Conservation (phyloP, 2,113 vertebrate species). For the Martes martes region DNA sequence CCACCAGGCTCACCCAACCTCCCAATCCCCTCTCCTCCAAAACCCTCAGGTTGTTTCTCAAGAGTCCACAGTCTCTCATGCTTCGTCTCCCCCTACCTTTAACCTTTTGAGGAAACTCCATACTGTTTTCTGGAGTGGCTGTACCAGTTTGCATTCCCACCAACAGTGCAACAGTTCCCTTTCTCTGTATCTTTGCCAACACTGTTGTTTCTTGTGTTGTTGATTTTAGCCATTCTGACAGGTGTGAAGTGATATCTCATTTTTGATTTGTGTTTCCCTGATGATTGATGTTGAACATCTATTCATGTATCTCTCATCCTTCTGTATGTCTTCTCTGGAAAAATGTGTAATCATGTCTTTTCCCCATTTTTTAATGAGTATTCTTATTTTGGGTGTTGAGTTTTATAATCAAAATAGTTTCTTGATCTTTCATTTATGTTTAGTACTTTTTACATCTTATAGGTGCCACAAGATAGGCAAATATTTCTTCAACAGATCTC, state of each 20-base stretch:
- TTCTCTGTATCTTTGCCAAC: neutral
- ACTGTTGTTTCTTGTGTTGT: neutral
- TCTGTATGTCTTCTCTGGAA: neutral
- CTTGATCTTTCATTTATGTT: neutral
- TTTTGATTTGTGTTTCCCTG: neutral
- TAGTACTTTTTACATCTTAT: neutral
- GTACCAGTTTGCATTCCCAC: neutral
- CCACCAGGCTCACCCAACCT: no score
- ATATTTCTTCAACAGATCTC: neutral
- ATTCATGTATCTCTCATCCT: neutral
- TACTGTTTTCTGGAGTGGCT: neutral
- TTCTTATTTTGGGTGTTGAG: neutral
- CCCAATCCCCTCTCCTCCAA: no score
- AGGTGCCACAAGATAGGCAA: neutral
- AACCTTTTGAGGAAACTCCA: neutral
- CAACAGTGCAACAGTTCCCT: neutral
- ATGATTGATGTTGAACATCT: neutral
- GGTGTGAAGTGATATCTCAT: neutral
- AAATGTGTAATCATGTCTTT: neutral
- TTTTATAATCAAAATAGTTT: neutral
- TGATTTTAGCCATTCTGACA: neutral
- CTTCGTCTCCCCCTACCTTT: neutral
- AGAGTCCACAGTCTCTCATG: no score
- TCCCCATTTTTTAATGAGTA: neutral
- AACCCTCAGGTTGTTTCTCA: no score